Evolutionary conservation across 2,888 invertebrate genomes (phyloP), one percentile per base, ranked within the genome.

Genomic region (Melinaea marsaeus): DNA sequence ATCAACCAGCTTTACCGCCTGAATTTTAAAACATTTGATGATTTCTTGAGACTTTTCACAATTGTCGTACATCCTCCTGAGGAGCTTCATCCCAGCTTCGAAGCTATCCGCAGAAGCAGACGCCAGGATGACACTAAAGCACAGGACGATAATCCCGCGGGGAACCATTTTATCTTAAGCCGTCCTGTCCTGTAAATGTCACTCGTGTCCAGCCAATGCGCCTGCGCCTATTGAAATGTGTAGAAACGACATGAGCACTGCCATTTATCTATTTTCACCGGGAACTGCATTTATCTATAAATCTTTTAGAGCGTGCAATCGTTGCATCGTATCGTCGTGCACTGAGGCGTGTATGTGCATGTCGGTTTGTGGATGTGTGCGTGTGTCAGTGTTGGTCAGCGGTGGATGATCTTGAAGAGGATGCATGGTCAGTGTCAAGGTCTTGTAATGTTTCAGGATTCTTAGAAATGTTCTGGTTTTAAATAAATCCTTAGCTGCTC

Each of bases 21-120:
- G 93, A 62, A 95, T 87, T 83, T 95, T 95, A 72, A 95, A 90
- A 78, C 95, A 95, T 89, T 93, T 94, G 71, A 94, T 83, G 60
- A 94, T 87, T 75, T 95, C 93, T 68, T 93, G 91, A 56, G 92
- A 92, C 67, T 88, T 86, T 71, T 92, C 92, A 79, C 95, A 95
- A 77, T 93, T 92, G 71, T 92, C 87, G 76, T 92, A 93, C 72
- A 92, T 88, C 81, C 88, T 91, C 72, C 90, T 85, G 55, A 93
- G 75, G 57, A 92, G 80, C 78, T 90, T 90, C 70, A 90, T 77
- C 65, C 91, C 90, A 64, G 83, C 82, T 69, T 83, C 84, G 64
- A 90, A 80, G 71, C 85, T 81, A 73, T 89, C 88, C 54, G 84
- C 86, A 57, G 87, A 82, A 61, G 81, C 79, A 46, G 79, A 68